These are phyloP conservation scores for Hipposideros armiger DNA, from an alignment of 2,113 vertebrate genomes.

Conservation along the genomic window DNA sequence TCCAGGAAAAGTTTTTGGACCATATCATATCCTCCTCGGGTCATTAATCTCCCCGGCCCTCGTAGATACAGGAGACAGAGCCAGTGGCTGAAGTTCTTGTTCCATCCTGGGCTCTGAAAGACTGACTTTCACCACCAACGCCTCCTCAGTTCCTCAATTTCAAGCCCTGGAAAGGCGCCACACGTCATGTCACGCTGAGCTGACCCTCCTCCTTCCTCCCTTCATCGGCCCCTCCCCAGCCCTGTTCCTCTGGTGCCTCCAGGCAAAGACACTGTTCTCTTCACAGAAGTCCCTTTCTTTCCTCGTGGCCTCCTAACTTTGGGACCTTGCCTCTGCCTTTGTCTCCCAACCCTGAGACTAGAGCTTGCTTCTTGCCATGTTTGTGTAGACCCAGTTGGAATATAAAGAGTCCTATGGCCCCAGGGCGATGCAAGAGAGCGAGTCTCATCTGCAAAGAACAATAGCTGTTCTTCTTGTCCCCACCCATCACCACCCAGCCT, in stretches of 20 bases:
- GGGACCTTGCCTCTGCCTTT: constrained; percentile 67
- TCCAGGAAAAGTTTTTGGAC: constrained; percentile 90
- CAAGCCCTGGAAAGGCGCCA: constrained; percentile 77
- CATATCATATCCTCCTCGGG: constrained; percentile 86
- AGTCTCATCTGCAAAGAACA: constrained; percentile 81
- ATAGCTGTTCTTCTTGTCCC: constrained; percentile 77
- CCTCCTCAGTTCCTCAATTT: constrained; percentile 84
- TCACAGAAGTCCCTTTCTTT: constrained; percentile 88
- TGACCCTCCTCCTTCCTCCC: constrained; percentile 77
- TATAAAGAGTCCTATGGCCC: constrained; percentile 63
- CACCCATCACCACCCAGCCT: constrained; percentile 63
- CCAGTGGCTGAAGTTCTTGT: constrained; percentile 51
- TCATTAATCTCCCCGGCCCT: constrained; percentile 70
- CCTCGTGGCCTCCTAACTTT: constrained; percentile 73
- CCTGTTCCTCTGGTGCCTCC: constrained; percentile 53
- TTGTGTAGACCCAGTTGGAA: constrained; percentile 61
- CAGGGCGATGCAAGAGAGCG: constrained; percentile 52
- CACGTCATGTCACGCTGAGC: constrained; percentile 76
- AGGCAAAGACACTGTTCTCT: constrained; percentile 83
- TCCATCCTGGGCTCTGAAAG: constrained; percentile 82
- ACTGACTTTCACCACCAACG: constrained; percentile 67
- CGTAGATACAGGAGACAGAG: constrained; percentile 63
- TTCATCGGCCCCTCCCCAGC: constrained; percentile 50
- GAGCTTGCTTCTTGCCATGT: constrained; percentile 7
- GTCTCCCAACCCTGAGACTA: constrained; percentile 46